phyloP scores from a whole-genome alignment of 2,888 invertebrate genomes.

The Orgyia antiqua region DNA sequence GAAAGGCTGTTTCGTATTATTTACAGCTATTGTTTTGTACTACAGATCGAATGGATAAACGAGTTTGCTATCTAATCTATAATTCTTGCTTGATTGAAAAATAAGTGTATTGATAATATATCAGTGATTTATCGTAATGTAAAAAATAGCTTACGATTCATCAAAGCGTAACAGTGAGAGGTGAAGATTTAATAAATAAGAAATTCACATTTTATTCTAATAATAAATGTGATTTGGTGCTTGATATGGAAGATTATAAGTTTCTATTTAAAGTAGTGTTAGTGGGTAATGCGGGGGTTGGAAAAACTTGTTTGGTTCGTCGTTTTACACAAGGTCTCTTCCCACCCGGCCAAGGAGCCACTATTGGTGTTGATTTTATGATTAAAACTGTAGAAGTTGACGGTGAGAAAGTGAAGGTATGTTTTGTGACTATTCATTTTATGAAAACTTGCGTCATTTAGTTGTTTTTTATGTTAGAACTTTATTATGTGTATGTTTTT shows the following conservation, averaged over 20 bases:
- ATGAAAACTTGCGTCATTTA: slow-evolving; percentile 41
- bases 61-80: slow-evolving; percentile 48
- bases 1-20: too few relatives aligned
- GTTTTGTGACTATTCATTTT: slow-evolving; percentile 23
- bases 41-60: too few relatives aligned
- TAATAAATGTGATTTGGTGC: slow-evolving; percentile 55
- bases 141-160: slow-evolving; percentile 41
- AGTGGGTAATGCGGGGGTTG: slow-evolving; percentile 98
- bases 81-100: slow-evolving; percentile 50
- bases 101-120: slow-evolving; percentile 45
- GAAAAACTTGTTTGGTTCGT: slow-evolving; percentile 97
- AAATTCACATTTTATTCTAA: slow-evolving; percentile 25
- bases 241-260: slow-evolving; percentile 97
- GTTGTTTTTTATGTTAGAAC: not conserved
- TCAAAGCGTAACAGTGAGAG: slow-evolving; percentile 58
- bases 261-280: slow-evolving; percentile 99
- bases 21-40: too few relatives aligned
- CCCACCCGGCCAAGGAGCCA: slow-evolving; percentile 98
- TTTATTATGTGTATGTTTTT: not conserved
- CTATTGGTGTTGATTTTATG: slow-evolving; percentile 99
- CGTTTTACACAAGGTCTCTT: slow-evolving; percentile 98
- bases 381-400: slow-evolving; percentile 99
- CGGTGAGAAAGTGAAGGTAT: slow-evolving; percentile 94
- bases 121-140: slow-evolving; percentile 41
- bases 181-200: slow-evolving; percentile 27